Percentiles rank a stretch among this genome's conserved stretches.
Conservation (phyloP, 2,113 vertebrate species). For the Scolopax mira region DNA sequence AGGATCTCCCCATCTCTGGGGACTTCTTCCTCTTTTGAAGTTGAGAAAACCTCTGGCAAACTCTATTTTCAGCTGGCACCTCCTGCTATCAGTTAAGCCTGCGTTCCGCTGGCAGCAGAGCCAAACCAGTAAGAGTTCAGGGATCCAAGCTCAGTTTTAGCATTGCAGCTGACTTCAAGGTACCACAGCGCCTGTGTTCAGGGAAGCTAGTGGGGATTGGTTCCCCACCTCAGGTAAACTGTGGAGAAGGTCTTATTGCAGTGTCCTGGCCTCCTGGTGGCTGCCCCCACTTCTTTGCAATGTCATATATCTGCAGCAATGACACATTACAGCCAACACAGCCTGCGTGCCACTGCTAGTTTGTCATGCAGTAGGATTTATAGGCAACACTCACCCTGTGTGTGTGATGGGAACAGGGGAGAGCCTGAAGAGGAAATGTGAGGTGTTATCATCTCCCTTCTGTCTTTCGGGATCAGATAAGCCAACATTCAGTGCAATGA, state of each 20-base stretch:
- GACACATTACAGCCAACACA: neutral
- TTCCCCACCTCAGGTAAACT: neutral
- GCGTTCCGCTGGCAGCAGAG: neutral
- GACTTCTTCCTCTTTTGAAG: neutral
- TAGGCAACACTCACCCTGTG: neutral
- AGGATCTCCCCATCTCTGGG: neutral
- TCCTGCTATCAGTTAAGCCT: neutral
- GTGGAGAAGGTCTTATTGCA: rapidly evolving
- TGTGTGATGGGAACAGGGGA: neutral
- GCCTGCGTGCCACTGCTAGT: neutral
- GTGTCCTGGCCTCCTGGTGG: neutral
- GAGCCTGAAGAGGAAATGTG: neutral
- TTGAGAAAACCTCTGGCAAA: neutral
- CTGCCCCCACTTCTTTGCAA: neutral
- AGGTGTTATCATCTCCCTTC: neutral
- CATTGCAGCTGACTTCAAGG: neutral
- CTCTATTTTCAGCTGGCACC: neutral
- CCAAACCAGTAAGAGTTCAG: neutral
- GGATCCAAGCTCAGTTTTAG: neutral
- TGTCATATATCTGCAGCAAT: neutral
- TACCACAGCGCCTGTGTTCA: neutral
- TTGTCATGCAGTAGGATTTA: neutral
- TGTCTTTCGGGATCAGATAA: neutral
- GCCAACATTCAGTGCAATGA: neutral
- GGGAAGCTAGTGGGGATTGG: neutral